A percentile compares a stretch with the other conserved stretches of the same genome.
phyloP scores from a whole-genome alignment of 2,888 invertebrate species.

The Phalangium opilio region DNA sequence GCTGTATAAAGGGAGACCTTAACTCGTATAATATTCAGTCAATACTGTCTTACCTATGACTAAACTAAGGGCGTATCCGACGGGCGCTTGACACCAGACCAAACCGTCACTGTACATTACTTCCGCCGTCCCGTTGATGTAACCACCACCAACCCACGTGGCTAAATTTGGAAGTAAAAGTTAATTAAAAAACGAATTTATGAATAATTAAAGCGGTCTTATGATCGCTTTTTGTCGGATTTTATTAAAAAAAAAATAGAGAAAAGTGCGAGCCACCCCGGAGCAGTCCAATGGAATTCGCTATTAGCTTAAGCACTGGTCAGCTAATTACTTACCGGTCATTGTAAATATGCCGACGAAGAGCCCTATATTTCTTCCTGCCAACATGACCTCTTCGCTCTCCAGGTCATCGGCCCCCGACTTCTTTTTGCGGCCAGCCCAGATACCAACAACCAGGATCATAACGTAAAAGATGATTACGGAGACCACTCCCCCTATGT shows the following conservation, averaged over 20 bases:
- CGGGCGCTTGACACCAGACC: slow-evolving; percentile 98
- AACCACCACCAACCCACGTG: slow-evolving; percentile 99
- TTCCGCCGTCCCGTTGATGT: slow-evolving; percentile 98
- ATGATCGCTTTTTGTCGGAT: too few relatives aligned
- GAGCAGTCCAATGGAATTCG: not conserved
- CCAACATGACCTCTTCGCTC: slow-evolving; percentile 91
- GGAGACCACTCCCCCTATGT: slow-evolving; percentile 80
- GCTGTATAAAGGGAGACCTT: not conserved
- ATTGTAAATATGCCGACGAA: slow-evolving; percentile 98
- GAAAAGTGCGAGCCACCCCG: too few relatives aligned
- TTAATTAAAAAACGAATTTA: too few relatives aligned
- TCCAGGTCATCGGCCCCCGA: slow-evolving; percentile 25
- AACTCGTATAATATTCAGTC: not conserved
- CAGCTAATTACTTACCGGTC: slow-evolving; percentile 84
- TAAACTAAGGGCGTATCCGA: slow-evolving; percentile 90
- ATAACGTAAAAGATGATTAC: slow-evolving; percentile 91
- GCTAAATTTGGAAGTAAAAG: slow-evolving; percentile 40
- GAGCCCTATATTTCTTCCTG: slow-evolving; percentile 82
- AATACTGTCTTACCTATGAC: slow-evolving; percentile 62
- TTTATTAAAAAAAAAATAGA: too few relatives aligned
- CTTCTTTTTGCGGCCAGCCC: slow-evolving; percentile 85
- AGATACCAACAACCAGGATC: slow-evolving; percentile 88
- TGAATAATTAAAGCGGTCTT: too few relatives aligned
- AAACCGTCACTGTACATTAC: slow-evolving; percentile 82
- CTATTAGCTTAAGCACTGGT: too few relatives aligned